Evolutionary conservation across 2,888 invertebrate genomes (phyloP), one percentile per base, ranked within the genome.

Genomic region (Parnassius orleans): DNA sequence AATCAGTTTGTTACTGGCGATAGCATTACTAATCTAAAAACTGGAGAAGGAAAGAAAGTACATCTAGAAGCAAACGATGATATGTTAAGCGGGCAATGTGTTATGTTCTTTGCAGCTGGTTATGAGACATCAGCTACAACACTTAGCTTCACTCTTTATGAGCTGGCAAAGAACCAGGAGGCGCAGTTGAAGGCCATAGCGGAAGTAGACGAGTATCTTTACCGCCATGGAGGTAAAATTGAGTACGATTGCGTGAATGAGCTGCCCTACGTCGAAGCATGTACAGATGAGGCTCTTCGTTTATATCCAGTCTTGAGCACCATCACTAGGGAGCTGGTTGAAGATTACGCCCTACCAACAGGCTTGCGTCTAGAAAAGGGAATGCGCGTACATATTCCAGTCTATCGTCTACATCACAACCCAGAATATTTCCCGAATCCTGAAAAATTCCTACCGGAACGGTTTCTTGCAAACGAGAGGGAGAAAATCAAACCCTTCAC

Each of bases 61-160:
- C 15, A 65, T 0, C 44, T 87, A 0, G 72, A 79, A 2, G 71
- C 93, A 0, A 78, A 85, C 0, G 72, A 92, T 11, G 81, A 90
- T 2, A 72, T 93, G 47, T 67, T 94, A 7, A 83, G 90, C 0
- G 87, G 93, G 0, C 93, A 94, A 62, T 90, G 93, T 2, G 79
- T 92, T 9, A 68, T 90, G 0, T 93, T 94, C 53, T 87, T 86
- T 24, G 77, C 65, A 1, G 86, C 83, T 11, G 86, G 87, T 2
- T 86, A 73, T 41, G 85, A 87, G 42, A 83, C 86, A 0, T 81
- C 86, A 1, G 70, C 86, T 0, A 72, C 74, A 0, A 80, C 81
- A 0, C 64, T 80, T 11, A 71, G 73, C 10, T 75, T 75, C 46
- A 74, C 77, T 3, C 62, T 86, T 1, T 84, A 69, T 55, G 83